A percentile compares a stretch with the other conserved stretches of the same genome.
Evolutionary conservation across 1,140 invertebrate species (phyloP).

Genomic region (Trachymyrmex septentrionalis): DNA sequence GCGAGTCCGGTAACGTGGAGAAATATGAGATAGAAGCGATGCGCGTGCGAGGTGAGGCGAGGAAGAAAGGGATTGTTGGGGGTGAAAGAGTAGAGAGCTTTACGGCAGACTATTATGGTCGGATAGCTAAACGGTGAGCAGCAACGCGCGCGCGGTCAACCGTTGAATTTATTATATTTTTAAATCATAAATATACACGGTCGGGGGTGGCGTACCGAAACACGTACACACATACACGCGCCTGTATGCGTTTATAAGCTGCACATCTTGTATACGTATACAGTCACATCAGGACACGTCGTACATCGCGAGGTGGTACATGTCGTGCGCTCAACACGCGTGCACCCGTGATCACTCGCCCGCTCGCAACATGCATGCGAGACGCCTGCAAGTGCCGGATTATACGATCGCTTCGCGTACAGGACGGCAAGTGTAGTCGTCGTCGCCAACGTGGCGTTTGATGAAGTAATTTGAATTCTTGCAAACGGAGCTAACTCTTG

Average conservation of each 20-base stretch:
- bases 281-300: conserved; percentile 60
- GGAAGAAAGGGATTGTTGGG: neutral
- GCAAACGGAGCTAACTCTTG: conserved; percentile 42
- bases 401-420: conserved; percentile 61
- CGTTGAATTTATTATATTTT: conserved; percentile 81
- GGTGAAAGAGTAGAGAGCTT: conserved; percentile 55
- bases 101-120: conserved; percentile 69
- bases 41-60: neutral
- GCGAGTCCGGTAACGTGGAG: conserved; percentile 30
- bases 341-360: neutral
- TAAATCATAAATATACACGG: conserved; percentile 73
- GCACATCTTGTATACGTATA: conserved; percentile 18
- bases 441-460: conserved; percentile 37
- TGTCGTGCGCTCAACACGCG: conserved; percentile 14
- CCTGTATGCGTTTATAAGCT: conserved; percentile 12
- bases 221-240: neutral
- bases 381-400: conserved; percentile 55
- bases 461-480: conserved; percentile 65
- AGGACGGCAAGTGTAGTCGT: conserved; percentile 24
- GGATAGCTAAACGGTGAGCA: conserved; percentile 75
- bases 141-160: conserved; percentile 64
- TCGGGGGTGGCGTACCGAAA: conserved; percentile 37
- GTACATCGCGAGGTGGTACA: conserved; percentile 52
- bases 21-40: conserved; percentile 43
- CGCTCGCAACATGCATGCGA: conserved; percentile 31